These are phyloP conservation scores for Chiloscyllium punctatum DNA, from an alignment of 2,797 vertebrate genomes.

Conservation along the genomic window DNA sequence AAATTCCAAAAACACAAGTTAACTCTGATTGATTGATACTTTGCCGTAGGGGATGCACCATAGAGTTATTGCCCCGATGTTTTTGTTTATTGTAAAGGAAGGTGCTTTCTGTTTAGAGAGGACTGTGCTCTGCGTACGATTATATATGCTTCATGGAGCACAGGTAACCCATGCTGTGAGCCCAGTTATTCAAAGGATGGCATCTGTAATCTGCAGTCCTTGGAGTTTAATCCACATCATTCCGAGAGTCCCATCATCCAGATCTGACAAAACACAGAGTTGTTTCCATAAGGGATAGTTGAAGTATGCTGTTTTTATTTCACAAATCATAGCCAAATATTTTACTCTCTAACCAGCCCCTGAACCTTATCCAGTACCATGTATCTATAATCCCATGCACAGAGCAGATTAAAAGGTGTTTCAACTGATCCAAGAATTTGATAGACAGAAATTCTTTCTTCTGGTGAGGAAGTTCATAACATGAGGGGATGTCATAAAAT, in stretches of 20 bases:
- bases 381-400: not conserved
- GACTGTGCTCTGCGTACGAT: too few relatives aligned
- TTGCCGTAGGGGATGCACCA: too few relatives aligned
- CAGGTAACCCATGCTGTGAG: too few relatives aligned
- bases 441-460: not conserved
- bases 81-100: too few relatives aligned
- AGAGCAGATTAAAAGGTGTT: not conserved
- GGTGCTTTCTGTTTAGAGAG: too few relatives aligned
- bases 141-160: too few relatives aligned
- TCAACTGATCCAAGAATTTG: not conserved
- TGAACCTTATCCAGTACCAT: not conserved
- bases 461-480: not conserved
- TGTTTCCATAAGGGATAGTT: not conserved
- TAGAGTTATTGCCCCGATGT: too few relatives aligned
- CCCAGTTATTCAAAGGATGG: not conserved
- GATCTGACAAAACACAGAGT: not conserved
- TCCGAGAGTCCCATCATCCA: not conserved
- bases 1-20: too few relatives aligned
- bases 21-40: too few relatives aligned
- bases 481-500: not conserved
- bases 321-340: not conserved
- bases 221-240: not conserved
- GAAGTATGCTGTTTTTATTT: not conserved
- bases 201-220: not conserved
- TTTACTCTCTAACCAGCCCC: not conserved